Percentiles rank a stretch among this genome's conserved stretches.
Conservation (phyloP, 2,888 invertebrate species). For the Altica lythri region DNA sequence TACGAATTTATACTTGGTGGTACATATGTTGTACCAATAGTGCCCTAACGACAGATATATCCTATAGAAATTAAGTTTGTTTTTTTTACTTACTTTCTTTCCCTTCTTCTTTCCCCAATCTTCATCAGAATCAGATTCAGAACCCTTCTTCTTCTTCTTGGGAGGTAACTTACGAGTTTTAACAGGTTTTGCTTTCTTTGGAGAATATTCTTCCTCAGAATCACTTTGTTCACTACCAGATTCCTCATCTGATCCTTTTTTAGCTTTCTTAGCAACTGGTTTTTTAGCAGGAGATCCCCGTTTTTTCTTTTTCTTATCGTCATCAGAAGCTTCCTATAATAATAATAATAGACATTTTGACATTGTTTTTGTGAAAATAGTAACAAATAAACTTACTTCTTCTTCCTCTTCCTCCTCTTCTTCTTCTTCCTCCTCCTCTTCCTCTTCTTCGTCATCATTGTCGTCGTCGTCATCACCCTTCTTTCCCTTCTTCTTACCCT, state of each 20-base stretch:
- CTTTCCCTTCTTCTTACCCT: constrained; percentile 57
- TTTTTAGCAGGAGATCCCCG: constrained; percentile 60
- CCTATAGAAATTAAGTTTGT: not conserved
- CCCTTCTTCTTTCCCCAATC: constrained; percentile 68
- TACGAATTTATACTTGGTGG: not conserved
- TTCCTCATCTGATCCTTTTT: constrained; percentile 60
- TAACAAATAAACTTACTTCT: constrained; percentile 12
- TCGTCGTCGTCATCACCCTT: constrained; percentile 59
- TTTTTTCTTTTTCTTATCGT: constrained; percentile 64
- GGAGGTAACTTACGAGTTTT: constrained; percentile 61
- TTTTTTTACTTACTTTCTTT: constrained; percentile 50
- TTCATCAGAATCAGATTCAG: constrained; percentile 70
- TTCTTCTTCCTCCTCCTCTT: constrained; percentile 62
- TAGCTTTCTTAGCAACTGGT: constrained; percentile 59
- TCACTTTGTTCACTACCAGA: constrained; percentile 59
- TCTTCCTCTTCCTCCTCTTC: constrained; percentile 52
- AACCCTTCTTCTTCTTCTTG: constrained; percentile 71
- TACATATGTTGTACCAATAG: not conserved
- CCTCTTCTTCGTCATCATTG: constrained; percentile 55
- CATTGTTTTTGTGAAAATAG: not conserved
- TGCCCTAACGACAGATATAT: not conserved
- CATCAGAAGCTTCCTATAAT: constrained; percentile 55
- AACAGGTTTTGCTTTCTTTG: constrained; percentile 61
- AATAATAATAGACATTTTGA: constrained; percentile 28
- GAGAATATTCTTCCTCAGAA: constrained; percentile 66